phyloP scores from a whole-genome alignment of 2,113 vertebrate genomes.

The Columba livia region DNA sequence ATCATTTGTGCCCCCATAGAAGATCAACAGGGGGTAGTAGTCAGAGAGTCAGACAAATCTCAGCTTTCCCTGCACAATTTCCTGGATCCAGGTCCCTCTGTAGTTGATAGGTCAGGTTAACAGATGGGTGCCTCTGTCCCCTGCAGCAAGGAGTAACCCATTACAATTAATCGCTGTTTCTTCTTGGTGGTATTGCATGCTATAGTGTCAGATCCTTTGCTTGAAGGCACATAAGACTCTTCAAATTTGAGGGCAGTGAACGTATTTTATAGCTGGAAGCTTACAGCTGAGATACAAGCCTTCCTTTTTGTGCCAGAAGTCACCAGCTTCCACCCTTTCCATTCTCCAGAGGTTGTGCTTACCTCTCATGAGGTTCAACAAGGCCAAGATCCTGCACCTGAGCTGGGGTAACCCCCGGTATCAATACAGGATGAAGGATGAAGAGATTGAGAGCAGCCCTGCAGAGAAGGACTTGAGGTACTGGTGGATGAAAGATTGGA shows the following conservation, averaged over 20 bases:
- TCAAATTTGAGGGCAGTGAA: background rate
- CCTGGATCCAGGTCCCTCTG: background rate
- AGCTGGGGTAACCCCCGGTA: too few species aligned
- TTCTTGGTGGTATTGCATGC: background rate
- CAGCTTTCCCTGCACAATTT: background rate
- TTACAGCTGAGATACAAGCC: background rate
- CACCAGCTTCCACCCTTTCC: background rate
- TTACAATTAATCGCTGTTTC: background rate
- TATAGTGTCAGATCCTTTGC: background rate
- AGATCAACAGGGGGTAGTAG: background rate
- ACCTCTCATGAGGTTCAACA: too few species aligned
- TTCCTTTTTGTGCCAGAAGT: background rate
- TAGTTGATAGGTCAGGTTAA: background rate
- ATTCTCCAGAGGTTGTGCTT: background rate
- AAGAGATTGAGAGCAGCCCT: too few species aligned
- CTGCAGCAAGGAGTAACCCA: too few species aligned
- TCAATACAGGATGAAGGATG: too few species aligned
- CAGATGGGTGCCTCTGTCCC: background rate
- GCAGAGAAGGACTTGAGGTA: too few species aligned
- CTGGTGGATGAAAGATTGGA: too few species aligned
- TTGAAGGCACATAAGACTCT: background rate
- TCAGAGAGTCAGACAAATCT: background rate
- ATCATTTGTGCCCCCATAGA: background rate
- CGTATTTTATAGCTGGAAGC: background rate
- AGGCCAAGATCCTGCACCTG: too few species aligned